phyloP scores from a whole-genome alignment of 2,113 vertebrate genomes.

The Strigops habroptila region DNA sequence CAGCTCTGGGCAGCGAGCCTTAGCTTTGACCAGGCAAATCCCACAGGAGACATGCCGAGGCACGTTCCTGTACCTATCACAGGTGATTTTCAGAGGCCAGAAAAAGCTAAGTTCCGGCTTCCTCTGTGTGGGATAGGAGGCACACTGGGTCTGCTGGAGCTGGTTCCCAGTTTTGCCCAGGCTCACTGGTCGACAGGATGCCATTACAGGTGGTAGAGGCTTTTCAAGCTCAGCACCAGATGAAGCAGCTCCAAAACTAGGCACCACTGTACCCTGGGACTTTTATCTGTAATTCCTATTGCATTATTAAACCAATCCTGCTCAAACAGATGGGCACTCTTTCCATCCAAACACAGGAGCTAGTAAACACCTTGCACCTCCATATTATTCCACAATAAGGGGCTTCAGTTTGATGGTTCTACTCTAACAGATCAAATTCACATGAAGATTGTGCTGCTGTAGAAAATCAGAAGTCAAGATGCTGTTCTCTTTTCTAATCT shows the following conservation, averaged over 20 bases:
- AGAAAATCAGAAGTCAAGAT: not conserved
- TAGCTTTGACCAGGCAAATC: not conserved
- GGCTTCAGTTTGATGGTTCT: not conserved
- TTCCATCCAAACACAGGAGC: not conserved
- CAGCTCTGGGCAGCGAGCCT: not conserved
- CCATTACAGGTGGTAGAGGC: not conserved
- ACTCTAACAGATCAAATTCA: not conserved
- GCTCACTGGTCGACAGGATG: fast-evolving
- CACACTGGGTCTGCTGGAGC: fast-evolving
- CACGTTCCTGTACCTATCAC: fast-evolving
- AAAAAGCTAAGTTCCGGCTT: fast-evolving
- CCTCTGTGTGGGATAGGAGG: not conserved
- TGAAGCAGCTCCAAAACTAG: not conserved
- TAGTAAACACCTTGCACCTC: not conserved
- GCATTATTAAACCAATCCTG: not conserved
- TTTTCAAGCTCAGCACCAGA: not conserved
- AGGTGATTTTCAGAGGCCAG: not conserved
- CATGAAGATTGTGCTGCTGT: fast-evolving
- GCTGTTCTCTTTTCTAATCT: not conserved
- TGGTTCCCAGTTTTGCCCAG: not conserved
- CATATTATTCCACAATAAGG: not conserved
- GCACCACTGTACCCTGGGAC: not conserved
- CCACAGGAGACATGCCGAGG: not conserved
- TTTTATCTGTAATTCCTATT: not conserved
- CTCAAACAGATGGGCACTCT: not conserved